Conservation (phyloP, 2,888 invertebrate genomes). For the Rotaria macrura region DNA sequence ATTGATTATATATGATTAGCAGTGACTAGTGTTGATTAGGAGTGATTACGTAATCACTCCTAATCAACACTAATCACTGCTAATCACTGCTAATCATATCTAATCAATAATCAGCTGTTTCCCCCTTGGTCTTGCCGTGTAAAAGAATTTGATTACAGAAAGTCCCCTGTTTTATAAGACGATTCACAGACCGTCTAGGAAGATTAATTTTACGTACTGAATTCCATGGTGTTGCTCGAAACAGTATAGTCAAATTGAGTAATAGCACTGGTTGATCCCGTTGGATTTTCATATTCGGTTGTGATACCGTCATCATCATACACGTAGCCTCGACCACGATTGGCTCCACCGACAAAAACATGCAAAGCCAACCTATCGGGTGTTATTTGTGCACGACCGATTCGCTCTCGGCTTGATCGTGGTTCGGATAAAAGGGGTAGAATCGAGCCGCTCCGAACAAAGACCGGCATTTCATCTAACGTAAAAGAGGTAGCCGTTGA, state of each 20-base stretch:
- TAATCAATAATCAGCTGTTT: too few relatives aligned
- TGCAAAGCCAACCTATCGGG: not conserved
- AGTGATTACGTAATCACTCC: too few relatives aligned
- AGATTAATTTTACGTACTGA: too few relatives aligned
- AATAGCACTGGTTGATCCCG: not conserved
- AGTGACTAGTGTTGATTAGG: too few relatives aligned
- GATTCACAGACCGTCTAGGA: too few relatives aligned
- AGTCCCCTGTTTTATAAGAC: too few relatives aligned
- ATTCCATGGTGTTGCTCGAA: not conserved
- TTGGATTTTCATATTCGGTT: not conserved
- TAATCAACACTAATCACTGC: too few relatives aligned
- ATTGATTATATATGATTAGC: too few relatives aligned
- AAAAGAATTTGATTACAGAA: too few relatives aligned
- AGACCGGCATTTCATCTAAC: not conserved
- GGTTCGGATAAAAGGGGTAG: not conserved
- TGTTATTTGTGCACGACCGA: not conserved
- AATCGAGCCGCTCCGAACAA: not conserved
- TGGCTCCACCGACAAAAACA: not conserved
- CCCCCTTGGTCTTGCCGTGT: too few relatives aligned
- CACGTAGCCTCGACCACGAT: not conserved
- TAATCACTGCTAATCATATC: too few relatives aligned
- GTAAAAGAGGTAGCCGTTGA: not conserved
- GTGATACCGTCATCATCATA: constrained; percentile 13
- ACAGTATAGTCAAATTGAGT: not conserved
- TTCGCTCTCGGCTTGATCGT: not conserved